Evolutionary conservation across 2,888 invertebrate genomes (phyloP).

Genomic region (Galerucella calmariensis): DNA sequence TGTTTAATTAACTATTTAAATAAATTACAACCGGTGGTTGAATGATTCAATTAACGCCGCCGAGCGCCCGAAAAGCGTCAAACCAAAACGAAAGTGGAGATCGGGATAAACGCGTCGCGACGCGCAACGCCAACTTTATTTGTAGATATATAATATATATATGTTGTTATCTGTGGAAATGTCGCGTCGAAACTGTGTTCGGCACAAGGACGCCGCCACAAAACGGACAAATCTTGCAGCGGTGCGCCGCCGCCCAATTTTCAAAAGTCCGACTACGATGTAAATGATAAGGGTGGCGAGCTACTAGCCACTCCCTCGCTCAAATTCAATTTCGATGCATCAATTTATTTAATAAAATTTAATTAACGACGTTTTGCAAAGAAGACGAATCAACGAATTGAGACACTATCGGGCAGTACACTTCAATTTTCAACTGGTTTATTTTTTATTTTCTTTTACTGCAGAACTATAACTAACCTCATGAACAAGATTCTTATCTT

Average conservation of each 20-base stretch:
- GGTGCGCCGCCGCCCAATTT: slow-evolving; percentile 30
- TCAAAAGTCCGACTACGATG: slow-evolving; percentile 10
- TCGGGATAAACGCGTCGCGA: slow-evolving; percentile 1
- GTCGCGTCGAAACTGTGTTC: slow-evolving; percentile 28
- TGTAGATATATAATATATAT: neutral
- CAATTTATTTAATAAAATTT: neutral
- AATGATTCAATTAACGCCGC: slow-evolving; percentile 24
- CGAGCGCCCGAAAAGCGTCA: slow-evolving; percentile 11
- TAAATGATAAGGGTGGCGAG: slow-evolving; percentile 14
- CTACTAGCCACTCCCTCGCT: slow-evolving; percentile 6
- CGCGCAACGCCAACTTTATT: too few relatives aligned
- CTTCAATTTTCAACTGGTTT: neutral
- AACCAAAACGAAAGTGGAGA: slow-evolving; percentile 7
- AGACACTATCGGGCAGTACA: too few relatives aligned
- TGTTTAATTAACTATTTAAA: slow-evolving; percentile 30
- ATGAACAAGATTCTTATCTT: too few relatives aligned
- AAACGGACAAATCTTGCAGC: slow-evolving; percentile 14
- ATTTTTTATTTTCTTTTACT: neutral
- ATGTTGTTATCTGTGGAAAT: slow-evolving; percentile 2
- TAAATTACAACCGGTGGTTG: slow-evolving; percentile 19
- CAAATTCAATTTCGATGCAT: neutral
- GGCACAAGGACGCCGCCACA: neutral
- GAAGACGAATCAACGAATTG: neutral
- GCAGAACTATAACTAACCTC: too few relatives aligned
- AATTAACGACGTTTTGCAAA: neutral